Base-by-base conservation (phyloP, 1,140 invertebrate genomes). In the Galleria mellonella region DNA sequence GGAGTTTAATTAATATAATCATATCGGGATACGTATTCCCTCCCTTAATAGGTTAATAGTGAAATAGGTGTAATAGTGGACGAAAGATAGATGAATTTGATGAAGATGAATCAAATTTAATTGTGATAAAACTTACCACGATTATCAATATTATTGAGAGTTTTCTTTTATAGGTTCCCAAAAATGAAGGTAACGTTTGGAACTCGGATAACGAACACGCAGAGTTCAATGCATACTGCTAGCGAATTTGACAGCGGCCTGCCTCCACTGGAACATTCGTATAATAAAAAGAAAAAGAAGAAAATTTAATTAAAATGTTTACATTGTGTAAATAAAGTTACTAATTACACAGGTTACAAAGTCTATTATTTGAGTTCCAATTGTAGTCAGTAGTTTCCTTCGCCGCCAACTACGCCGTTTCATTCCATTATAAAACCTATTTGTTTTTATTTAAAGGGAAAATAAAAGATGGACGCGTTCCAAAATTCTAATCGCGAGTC, bases 211-310 rank as follows among this genome's bases (percentile, higher is more conserved):
- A 49, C 72, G 12, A 78, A 83, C 40, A 83, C 79, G 39, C 83
- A 87, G 45, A 85, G 75, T 41, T 82, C 78, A 1, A 86, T 84
- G 77, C 81, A 85, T 45, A 82, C 84, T 6, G 74, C 84, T 3
- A 84, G 83, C 43, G 86, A 87, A 52, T 87, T 76, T 49, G 83
- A 86, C 56, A 87, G 83, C 52, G 86, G 86, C 0, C 38, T 87
- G 47, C 75, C 78, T 2, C 72, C 79, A 0, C 45, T 77, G 0
- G 74, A 83, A 43, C 72, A 59, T 7, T 73, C 69, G 30, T 63
- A 69, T n/a, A 74, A 69, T 35, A 74, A 74, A 28, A 71, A 58
- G 50, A 66, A 67, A 47, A 78, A 66, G 32, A 68, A 70, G 6
- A 23, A 23, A 2, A 23, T 3, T 3, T 23, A 23, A 23, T 23